Conservation (phyloP, 2,888 invertebrate genomes). For the Eustalomyia histrio region DNA sequence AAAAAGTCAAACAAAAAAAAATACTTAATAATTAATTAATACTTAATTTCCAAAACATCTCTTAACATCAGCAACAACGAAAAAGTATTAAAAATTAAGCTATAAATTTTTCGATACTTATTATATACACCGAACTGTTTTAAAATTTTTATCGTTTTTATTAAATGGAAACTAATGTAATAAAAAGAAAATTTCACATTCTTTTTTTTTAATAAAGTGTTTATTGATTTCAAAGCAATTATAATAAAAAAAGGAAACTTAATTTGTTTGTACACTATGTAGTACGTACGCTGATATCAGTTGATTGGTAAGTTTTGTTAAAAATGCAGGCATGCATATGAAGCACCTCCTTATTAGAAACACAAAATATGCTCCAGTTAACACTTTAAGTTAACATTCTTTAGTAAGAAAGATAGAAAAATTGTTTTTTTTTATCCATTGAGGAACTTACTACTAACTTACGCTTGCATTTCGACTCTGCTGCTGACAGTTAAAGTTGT, state of each 20-base stretch:
- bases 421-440: neutral
- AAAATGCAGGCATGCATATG: slow-evolving; percentile 9
- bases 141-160: slow-evolving; percentile 48
- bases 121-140: slow-evolving; percentile 31
- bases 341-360: slow-evolving; percentile 22
- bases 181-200: slow-evolving; percentile 59
- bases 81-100: slow-evolving; percentile 37
- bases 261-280: slow-evolving; percentile 10
- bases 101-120: slow-evolving; percentile 53
- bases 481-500: slow-evolving; percentile 40
- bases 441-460: neutral
- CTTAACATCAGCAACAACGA: neutral
- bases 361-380: slow-evolving; percentile 63
- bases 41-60: neutral
- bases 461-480: slow-evolving; percentile 25
- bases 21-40: neutral
- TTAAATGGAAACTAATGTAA: slow-evolving; percentile 44
- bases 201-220: slow-evolving; percentile 59
- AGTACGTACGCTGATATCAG: slow-evolving; percentile 44
- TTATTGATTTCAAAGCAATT: slow-evolving; percentile 63
- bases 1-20: neutral
- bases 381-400: slow-evolving; percentile 60
- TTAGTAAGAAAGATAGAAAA: slow-evolving; percentile 21
- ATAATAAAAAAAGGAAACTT: slow-evolving; percentile 64
- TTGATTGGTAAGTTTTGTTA: slow-evolving; percentile 60